These are phyloP conservation scores for Agrochola circellaris DNA, from an alignment of 2,888 invertebrate species.

Conservation along the genomic window DNA sequence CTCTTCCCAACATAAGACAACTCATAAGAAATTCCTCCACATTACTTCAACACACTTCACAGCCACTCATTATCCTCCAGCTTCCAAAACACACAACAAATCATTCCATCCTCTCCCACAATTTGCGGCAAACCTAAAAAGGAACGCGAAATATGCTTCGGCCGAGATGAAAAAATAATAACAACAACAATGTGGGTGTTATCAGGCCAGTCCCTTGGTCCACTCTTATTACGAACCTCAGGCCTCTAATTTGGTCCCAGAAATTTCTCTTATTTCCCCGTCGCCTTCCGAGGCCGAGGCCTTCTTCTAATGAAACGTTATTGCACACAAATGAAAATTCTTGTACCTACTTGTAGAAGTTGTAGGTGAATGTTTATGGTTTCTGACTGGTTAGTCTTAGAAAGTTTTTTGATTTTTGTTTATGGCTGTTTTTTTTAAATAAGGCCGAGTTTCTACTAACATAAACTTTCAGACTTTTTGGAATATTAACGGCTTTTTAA, in stretches of 20 bases:
- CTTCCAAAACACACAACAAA: conserved; percentile 54
- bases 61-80: conserved; percentile 38
- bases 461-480: background rate
- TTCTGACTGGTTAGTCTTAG: background rate
- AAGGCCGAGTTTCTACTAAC: background rate
- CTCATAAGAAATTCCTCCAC: background rate
- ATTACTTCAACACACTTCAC: conserved; percentile 46
- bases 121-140: conserved; percentile 53
- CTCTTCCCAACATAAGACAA: background rate
- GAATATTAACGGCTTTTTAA: background rate
- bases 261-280: conserved; percentile 66
- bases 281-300: conserved; percentile 74
- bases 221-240: conserved; percentile 83
- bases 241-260: conserved; percentile 83
- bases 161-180: conserved; percentile 86
- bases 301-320: conserved; percentile 76
- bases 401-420: background rate
- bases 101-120: conserved; percentile 46
- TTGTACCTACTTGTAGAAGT: conserved; percentile 31
- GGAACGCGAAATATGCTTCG: conserved; percentile 75
- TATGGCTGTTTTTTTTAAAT: background rate
- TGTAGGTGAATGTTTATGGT: conserved; percentile 7
- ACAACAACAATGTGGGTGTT: conserved; percentile 84
- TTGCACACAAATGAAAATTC: conserved; percentile 70
- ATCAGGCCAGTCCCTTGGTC: conserved; percentile 81